Percentiles rank a stretch among this genome's conserved stretches.
phyloP scores from a whole-genome alignment of 2,797 vertebrate species.

The Cygnus olor region DNA sequence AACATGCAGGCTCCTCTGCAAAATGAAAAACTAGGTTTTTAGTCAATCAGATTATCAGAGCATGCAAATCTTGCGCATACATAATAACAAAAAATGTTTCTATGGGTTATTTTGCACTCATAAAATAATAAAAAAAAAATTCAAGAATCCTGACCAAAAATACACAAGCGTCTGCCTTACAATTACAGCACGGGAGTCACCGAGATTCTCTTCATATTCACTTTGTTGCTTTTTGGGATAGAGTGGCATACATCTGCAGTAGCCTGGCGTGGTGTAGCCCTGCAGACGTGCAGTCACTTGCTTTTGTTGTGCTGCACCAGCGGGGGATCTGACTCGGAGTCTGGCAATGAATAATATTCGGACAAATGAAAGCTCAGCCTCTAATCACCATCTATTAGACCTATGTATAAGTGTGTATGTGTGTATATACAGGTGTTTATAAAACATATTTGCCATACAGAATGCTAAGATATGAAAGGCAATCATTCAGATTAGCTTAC shows the following conservation, averaged over 20 bases:
- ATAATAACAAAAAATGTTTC: not conserved
- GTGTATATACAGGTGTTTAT: not conserved
- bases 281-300: not conserved
- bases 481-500: not conserved
- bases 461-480: not conserved
- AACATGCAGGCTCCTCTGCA: not conserved
- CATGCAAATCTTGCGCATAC: not conserved
- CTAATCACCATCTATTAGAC: not conserved
- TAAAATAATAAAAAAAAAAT: not conserved
- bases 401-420: fast-evolving
- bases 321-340: not conserved
- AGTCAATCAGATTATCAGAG: not conserved
- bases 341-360: not conserved
- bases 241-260: not conserved
- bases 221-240: not conserved
- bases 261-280: not conserved
- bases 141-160: not conserved
- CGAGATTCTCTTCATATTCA: fast-evolving
- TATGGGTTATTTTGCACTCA: not conserved
- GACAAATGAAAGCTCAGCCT: not conserved
- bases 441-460: not conserved
- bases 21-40: not conserved
- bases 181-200: not conserved
- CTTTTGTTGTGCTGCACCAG: not conserved
- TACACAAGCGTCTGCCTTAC: not conserved